phyloP scores from a whole-genome alignment of 2,888 invertebrate genomes.

The Ischnus inquisitorius region DNA sequence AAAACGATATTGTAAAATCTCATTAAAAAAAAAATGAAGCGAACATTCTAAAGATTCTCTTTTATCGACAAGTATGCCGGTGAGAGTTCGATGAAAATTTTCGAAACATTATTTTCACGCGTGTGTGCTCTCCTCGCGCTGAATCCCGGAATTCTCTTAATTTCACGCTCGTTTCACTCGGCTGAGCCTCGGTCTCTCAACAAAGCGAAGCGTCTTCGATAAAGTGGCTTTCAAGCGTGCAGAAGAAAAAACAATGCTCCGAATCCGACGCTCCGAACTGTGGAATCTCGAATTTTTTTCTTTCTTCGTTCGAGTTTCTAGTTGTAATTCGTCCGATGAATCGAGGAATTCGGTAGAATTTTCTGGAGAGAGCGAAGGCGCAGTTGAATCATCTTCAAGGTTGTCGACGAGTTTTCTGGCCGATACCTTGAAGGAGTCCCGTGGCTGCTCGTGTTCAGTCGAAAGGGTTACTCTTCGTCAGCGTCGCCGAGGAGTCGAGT shows the following conservation, averaged over 20 bases:
- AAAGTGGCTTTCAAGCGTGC: background rate
- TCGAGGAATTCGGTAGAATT: constrained; percentile 22
- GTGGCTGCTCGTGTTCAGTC: constrained; percentile 35
- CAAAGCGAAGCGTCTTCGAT: constrained; percentile 52
- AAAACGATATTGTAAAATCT: background rate
- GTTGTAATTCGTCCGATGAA: constrained; percentile 34
- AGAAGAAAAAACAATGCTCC: constrained; percentile 26
- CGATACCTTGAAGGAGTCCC: constrained; percentile 4
- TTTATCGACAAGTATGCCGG: constrained; percentile 37
- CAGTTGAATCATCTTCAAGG: background rate
- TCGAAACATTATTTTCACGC: constrained; percentile 76
- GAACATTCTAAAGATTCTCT: constrained; percentile 9
- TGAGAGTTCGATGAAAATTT: constrained; percentile 46
- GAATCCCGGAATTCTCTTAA: constrained; percentile 70
- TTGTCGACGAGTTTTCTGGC: constrained; percentile 21
- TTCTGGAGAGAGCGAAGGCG: constrained; percentile 2
- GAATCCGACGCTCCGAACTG: constrained; percentile 24
- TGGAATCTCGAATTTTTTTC: constrained; percentile 30
- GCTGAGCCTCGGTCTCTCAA: constrained; percentile 37
- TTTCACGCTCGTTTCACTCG: constrained; percentile 66
- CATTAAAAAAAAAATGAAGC: background rate
- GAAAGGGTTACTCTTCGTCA: constrained; percentile 35
- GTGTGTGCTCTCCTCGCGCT: constrained; percentile 79
- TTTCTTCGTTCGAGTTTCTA: constrained; percentile 32
- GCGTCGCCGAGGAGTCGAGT: constrained; percentile 52